Base-by-base conservation (phyloP, 2,888 invertebrate genomes). In the Drosophila ustulata region DNA sequence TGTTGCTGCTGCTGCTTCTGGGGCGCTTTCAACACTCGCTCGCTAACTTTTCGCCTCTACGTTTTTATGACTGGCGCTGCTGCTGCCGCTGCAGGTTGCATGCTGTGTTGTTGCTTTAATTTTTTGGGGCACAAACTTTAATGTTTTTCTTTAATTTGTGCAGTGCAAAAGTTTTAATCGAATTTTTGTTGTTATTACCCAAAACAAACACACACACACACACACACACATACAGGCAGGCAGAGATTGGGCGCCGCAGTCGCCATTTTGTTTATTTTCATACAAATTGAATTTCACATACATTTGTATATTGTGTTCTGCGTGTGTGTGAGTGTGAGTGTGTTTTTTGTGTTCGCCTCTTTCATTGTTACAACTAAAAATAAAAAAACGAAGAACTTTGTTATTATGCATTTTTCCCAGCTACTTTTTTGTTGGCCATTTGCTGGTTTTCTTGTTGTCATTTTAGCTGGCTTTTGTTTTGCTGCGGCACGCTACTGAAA, bases 131-230 rank as follows among this genome's bases (percentile, higher is more conserved):
- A 32, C 47, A 65, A 76, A 74, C 78, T 76, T 76, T 76, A 76
- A 76, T 74, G 87, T 85, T 85, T 88, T 88, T 81, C 84, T 88
- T 85, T 85, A 88, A 85, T 85, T 85, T 89, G 71, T 67, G 74
- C 72, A 79, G 56, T 56, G 78, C 55, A 87, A 86, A 88, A 85
- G 71, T 85, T 85, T 88, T 88, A 85, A 89, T 85, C 89, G 85
- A 85, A 89, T 84, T 87, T 77, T 78, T 75, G 72, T 66, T 74
- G 66, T 75, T 78, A 26, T 57, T 52, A 26, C 37, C 47, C 56
- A 68, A 52, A 63, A 63, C 26, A 65, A 46, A 57, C 55, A 53
- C 49, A 37, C 18, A 66, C 46, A 37, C 46, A 53, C 39, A 57
- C 28, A 45, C 52, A 32, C 4, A n/a, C 32, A 25, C 4, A 5